Evolutionary conservation across 2,888 invertebrate genomes (phyloP).

Genomic region (Lasioglossum morio): DNA sequence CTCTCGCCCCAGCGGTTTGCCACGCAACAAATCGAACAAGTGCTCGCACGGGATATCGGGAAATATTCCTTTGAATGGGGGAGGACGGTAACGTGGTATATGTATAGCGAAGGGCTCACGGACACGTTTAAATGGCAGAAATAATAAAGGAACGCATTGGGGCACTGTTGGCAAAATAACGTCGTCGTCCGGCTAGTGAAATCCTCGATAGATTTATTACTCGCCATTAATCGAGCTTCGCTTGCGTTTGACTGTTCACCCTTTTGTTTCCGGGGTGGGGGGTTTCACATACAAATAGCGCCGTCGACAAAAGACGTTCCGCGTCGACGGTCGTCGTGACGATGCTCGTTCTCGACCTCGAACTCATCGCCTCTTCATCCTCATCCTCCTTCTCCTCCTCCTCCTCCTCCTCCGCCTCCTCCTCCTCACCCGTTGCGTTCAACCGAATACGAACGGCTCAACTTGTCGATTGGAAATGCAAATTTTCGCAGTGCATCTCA

Average conservation of each 20-base stretch:
- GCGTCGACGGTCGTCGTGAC: background rate
- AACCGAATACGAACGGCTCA: background rate
- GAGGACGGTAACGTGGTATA: background rate
- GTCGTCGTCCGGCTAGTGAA: constrained; percentile 40
- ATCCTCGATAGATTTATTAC: constrained; percentile 60
- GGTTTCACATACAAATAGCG: constrained; percentile 28
- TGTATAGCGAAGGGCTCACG: constrained; percentile 14
- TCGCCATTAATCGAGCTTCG: constrained; percentile 38
- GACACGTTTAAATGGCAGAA: constrained; percentile 45
- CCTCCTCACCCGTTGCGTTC: background rate
- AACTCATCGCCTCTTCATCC: background rate
- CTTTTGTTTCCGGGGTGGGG: constrained; percentile 30
- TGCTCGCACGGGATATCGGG: constrained; percentile 25
- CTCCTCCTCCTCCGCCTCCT: background rate
- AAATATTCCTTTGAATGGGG: constrained; percentile 30
- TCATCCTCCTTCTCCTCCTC: background rate
- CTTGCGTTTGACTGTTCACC: constrained; percentile 47
- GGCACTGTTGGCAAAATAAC: constrained; percentile 46
- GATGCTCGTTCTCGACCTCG: background rate
- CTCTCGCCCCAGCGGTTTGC: background rate
- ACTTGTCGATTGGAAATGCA: constrained; percentile 25
- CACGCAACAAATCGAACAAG: constrained; percentile 1
- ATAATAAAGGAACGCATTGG: constrained; percentile 52
- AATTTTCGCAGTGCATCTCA: constrained; percentile 19
- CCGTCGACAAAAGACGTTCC: constrained; percentile 40